Evolutionary conservation across 2,113 vertebrate genomes (phyloP).

Genomic region (Prionailurus bengalensis): DNA sequence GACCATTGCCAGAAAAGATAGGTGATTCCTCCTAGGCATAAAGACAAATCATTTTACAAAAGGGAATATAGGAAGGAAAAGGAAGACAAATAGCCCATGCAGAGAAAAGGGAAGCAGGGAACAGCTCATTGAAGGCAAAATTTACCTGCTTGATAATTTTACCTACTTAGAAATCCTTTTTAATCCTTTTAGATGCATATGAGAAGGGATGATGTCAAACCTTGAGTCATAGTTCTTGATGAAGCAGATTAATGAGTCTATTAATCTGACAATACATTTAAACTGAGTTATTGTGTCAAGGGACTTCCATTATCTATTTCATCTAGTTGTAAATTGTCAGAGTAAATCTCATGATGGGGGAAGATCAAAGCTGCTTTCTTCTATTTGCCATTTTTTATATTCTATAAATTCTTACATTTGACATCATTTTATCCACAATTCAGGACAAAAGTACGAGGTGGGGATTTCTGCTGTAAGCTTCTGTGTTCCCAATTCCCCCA

Average conservation of each 20-base stretch:
- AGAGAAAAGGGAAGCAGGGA: not conserved
- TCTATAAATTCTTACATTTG: conserved; percentile 76
- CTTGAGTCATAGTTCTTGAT: conserved; percentile 69
- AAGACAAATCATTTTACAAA: not conserved
- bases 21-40: not conserved
- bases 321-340: conserved; percentile 83
- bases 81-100: not conserved
- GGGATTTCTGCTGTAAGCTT: not conserved
- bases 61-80: accelerated
- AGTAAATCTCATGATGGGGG: conserved; percentile 79
- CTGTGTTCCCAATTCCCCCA: accelerated
- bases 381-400: conserved; percentile 81
- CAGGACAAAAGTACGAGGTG: not conserved
- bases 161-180: conserved; percentile 33
- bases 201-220: conserved; percentile 68
- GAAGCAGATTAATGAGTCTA: conserved; percentile 80
- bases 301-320: conserved; percentile 84
- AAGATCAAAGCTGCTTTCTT: conserved; percentile 74
- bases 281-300: conserved; percentile 84
- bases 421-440: not conserved
- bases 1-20: not conserved
- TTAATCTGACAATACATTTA: conserved; percentile 83
- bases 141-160: not conserved
- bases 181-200: conserved; percentile 61
- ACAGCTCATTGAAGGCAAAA: not conserved